phyloP scores from a whole-genome alignment of 2,113 vertebrate species.

The Zeus faber region DNA sequence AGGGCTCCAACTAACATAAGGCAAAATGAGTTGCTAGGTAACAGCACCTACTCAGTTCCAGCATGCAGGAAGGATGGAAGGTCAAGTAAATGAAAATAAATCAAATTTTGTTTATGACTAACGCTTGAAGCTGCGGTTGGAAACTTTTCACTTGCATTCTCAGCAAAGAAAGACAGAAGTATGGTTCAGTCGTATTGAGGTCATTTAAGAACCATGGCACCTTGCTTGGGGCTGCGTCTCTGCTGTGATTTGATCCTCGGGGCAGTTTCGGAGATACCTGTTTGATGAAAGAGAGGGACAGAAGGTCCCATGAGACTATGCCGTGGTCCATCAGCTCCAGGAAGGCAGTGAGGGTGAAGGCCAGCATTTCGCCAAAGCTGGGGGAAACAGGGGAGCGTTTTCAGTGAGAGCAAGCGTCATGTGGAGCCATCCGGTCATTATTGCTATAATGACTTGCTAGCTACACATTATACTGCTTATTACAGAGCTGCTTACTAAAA shows the following conservation, averaged over 20 bases:
- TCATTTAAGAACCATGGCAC: too few relatives aligned
- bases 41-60: slow-evolving; percentile 48
- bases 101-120: slow-evolving; percentile 7
- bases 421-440: too few relatives aligned
- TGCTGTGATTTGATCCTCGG: too few relatives aligned
- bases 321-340: slow-evolving; percentile 99
- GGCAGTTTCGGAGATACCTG: slow-evolving; percentile 75
- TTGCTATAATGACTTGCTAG: too few relatives aligned
- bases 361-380: slow-evolving; percentile 98
- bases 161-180: neutral
- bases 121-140: neutral
- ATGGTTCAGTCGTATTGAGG: too few relatives aligned
- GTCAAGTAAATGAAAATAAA: slow-evolving; percentile 36
- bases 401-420: too few relatives aligned
- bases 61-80: slow-evolving; percentile 30
- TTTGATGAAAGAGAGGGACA: slow-evolving; percentile 96
- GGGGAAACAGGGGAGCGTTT: slow-evolving; percentile 27
- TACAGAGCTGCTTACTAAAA: too few relatives aligned
- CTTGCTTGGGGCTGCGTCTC: too few relatives aligned
- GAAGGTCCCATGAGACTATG: slow-evolving; percentile 97
- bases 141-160: neutral
- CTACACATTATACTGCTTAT: too few relatives aligned
- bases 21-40: slow-evolving; percentile 57
- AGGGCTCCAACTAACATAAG: slow-evolving; percentile 23
- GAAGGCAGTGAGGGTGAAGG: slow-evolving; percentile 98